Evolutionary conservation across 53 echinoderm and acorn worm species (phyloP).

Genomic region (Zoroaster sp.): DNA sequence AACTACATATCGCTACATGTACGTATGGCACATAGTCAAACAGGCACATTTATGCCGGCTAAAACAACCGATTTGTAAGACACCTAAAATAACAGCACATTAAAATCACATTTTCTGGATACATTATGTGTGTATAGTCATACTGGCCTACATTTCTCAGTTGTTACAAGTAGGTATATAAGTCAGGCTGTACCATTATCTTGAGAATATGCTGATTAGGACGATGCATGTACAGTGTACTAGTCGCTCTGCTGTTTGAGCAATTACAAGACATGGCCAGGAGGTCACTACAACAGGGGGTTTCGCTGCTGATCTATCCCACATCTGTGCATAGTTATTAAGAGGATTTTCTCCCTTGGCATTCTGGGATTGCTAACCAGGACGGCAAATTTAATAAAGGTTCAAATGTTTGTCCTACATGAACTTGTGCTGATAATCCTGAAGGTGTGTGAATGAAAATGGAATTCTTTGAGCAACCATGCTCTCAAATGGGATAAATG

Average conservation of each 20-base stretch:
- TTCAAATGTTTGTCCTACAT: not conserved
- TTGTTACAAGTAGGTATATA: not conserved
- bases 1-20: not conserved
- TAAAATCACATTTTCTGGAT: not conserved
- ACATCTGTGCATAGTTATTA: slow-evolving; percentile 41
- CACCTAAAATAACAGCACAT: not conserved
- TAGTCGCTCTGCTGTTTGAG: not conserved
- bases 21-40: not conserved
- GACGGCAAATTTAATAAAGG: not conserved
- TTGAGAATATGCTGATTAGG: not conserved
- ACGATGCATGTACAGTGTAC: not conserved
- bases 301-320: slow-evolving; percentile 25
- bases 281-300: slow-evolving; percentile 19
- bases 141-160: not conserved
- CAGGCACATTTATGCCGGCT: not conserved
- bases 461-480: not conserved
- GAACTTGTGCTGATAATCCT: not conserved
- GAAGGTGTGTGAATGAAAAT: not conserved
- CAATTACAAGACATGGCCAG: slow-evolving; percentile 33
- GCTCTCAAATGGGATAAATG: no score
- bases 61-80: not conserved
- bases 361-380: not conserved
- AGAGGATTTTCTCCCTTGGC: not conserved
- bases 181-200: not conserved
- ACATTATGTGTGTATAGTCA: no score